phyloP scores from a whole-genome alignment of 2,888 invertebrate species.

The Pocota personata region DNA sequence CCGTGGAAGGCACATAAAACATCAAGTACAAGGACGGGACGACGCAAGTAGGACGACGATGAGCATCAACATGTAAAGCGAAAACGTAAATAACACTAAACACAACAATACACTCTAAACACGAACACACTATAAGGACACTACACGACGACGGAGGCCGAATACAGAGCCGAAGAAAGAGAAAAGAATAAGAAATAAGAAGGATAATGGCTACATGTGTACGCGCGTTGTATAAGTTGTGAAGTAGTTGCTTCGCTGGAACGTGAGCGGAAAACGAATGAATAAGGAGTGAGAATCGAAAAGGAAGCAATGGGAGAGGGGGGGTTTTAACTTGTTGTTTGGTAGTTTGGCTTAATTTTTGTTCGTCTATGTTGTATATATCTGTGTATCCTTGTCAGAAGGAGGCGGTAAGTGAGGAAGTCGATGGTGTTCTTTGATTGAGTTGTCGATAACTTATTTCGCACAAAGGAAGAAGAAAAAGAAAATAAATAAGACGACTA shows the following conservation, averaged over 20 bases:
- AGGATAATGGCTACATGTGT: constrained; percentile 72
- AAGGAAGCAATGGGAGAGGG: background rate
- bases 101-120: constrained; percentile 63
- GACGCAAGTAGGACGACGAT: constrained; percentile 16
- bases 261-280: constrained; percentile 64
- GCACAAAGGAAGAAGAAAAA: background rate
- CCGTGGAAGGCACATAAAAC: constrained; percentile 58
- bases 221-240: constrained; percentile 69
- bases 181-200: constrained; percentile 40
- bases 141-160: constrained; percentile 15
- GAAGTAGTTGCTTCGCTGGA: constrained; percentile 60
- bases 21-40: constrained; percentile 36
- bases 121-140: constrained; percentile 38
- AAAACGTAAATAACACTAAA: constrained; percentile 60
- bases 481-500: background rate
- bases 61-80: constrained; percentile 47
- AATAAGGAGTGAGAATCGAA: constrained; percentile 11
- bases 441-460: constrained; percentile 71
- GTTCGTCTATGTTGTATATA: background rate
- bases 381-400: background rate
- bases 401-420: constrained; percentile 15
- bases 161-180: background rate
- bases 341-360: constrained; percentile 52
- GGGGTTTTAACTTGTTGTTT: constrained; percentile 65
- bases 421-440: constrained; percentile 67